These are phyloP conservation scores for Acropora yongei DNA, from an alignment of 64 coral and sea anemone species.

Conservation along the genomic window DNA sequence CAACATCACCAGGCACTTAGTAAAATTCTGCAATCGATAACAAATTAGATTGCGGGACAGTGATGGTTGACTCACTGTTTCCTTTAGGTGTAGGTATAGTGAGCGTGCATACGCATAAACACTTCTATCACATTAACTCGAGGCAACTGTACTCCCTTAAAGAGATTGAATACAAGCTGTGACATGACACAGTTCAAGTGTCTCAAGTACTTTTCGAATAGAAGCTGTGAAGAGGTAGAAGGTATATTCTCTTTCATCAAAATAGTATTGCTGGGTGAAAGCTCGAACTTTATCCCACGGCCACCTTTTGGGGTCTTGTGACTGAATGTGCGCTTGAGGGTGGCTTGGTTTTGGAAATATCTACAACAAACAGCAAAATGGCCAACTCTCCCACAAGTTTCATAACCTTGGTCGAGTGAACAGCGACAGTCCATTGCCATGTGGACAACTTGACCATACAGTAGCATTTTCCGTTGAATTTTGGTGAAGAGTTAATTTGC, in stretches of 20 bases:
- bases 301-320: background rate
- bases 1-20: no score
- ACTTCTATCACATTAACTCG: no score
- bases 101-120: no score
- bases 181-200: no score
- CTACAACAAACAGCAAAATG: constrained; percentile 60
- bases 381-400: constrained; percentile 35
- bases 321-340: background rate
- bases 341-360: background rate
- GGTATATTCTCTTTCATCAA: constrained; percentile 3
- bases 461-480: constrained; percentile 52
- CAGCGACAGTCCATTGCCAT: no score
- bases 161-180: no score
- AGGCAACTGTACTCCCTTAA: no score
- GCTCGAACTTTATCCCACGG: background rate
- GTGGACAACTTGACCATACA: constrained; percentile 33
- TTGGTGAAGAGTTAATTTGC: background rate
- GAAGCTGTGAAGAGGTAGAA: background rate
- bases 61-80: no score
- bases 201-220: no score
- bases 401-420: no score
- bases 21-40: no score
- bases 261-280: constrained; percentile 9
- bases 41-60: background rate
- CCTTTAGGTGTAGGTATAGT: no score